Conservation (phyloP, 2,888 invertebrate genomes). For the Polyommatus icarus region DNA sequence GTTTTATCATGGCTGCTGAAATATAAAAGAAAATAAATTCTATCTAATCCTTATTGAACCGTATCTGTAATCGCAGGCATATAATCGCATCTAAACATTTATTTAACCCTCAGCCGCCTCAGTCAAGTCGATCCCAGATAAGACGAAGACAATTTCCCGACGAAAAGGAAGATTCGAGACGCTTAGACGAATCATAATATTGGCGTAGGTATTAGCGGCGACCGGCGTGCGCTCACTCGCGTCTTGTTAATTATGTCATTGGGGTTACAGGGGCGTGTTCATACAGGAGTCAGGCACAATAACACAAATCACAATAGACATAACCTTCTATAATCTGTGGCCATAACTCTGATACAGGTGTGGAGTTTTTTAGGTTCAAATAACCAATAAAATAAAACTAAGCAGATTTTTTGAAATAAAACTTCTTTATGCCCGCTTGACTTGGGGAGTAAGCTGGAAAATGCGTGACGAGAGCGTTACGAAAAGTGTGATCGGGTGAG, state of each 20-base stretch:
- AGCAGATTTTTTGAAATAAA: no score
- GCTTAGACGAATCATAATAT: constrained; percentile 26
- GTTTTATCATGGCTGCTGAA: background rate
- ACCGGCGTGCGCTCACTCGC: background rate
- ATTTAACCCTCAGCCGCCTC: constrained; percentile 21
- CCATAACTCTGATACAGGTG: no score
- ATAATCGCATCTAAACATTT: constrained; percentile 20
- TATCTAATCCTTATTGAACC: background rate
- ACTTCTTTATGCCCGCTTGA: no score
- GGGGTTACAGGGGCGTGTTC: background rate
- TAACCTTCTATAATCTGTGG: no score
- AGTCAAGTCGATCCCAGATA: background rate
- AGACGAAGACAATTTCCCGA: constrained; percentile 21
- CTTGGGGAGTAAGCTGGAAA: no score
- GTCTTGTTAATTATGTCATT: constrained; percentile 24
- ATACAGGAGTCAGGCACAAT: background rate
- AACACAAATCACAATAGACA: no score
- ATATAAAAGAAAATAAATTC: constrained; percentile 14
- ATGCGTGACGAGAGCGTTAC: no score
- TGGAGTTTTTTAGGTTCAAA: no score
- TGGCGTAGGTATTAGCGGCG: background rate
- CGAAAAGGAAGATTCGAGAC: background rate
- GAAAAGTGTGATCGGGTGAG: no score
- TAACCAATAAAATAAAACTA: no score
- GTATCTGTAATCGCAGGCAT: background rate